A percentile compares a stretch with the other conserved stretches of the same genome.
phyloP scores from a whole-genome alignment of 2,888 invertebrate species.

The Belgica antarctica region DNA sequence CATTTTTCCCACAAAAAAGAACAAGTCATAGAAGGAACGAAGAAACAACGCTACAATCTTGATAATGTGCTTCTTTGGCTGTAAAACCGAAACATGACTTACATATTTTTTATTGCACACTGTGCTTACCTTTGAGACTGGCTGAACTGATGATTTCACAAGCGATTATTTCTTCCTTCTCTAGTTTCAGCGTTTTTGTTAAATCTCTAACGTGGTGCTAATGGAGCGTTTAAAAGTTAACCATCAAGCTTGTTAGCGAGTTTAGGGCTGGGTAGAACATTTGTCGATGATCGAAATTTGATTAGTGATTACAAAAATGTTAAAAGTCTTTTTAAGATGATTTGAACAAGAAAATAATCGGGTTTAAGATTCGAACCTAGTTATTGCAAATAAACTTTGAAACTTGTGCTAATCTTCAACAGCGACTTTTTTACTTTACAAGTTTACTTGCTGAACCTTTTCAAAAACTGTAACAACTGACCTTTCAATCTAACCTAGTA shows the following conservation, averaged over 20 bases:
- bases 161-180: slow-evolving; percentile 13
- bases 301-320: too few species aligned
- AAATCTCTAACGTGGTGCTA: background rate
- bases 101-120: slow-evolving; percentile 37
- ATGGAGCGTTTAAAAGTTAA: slow-evolving; percentile 34
- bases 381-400: too few species aligned
- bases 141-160: background rate
- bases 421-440: too few species aligned
- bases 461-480: too few species aligned
- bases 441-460: too few species aligned
- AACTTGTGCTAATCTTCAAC: too few species aligned
- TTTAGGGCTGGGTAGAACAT: slow-evolving; percentile 19
- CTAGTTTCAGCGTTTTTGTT: slow-evolving; percentile 22
- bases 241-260: slow-evolving; percentile 11
- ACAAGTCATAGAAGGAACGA: too few species aligned
- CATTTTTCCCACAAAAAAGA: slow-evolving; percentile 19
- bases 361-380: too few species aligned
- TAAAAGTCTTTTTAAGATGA: too few species aligned
- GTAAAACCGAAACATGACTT: slow-evolving; percentile 31
- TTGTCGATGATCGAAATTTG: too few species aligned
- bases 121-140: slow-evolving; percentile 32
- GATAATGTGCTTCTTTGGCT: slow-evolving; percentile 20
- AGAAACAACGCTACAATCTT: background rate
- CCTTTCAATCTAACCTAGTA: too few species aligned
- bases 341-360: too few species aligned